phyloP scores from a whole-genome alignment of 2,113 vertebrate genomes.

The Phrynosoma blainvillii region DNA sequence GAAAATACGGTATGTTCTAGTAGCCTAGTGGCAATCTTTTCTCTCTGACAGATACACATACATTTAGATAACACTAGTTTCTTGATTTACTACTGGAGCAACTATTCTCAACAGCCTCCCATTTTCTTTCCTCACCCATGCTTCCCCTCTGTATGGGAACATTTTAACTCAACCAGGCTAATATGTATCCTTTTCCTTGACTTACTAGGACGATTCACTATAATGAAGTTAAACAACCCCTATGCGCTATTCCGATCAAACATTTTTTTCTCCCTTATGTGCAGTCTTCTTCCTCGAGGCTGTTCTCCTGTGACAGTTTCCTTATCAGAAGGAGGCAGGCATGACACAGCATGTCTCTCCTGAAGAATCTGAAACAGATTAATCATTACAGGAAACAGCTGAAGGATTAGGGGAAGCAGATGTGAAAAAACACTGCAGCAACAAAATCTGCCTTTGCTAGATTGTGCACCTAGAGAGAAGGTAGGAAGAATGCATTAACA shows the following conservation, averaged over 20 bases:
- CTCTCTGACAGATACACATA: too few species aligned
- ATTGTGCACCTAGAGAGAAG: background rate
- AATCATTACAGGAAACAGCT: constrained; percentile 27
- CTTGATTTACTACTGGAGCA: background rate
- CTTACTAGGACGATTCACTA: constrained; percentile 1
- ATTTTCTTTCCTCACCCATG: background rate
- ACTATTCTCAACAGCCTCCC: background rate
- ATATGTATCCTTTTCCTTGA: background rate
- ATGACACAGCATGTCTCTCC: constrained; percentile 12
- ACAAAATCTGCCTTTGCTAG: background rate
- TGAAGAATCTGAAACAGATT: constrained; percentile 16
- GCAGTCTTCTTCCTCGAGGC: constrained; percentile 15
- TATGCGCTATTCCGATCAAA: constrained; percentile 25
- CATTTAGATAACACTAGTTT: too few species aligned
- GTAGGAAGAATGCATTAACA: background rate
- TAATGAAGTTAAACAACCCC: constrained; percentile 1
- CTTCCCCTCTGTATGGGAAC: background rate
- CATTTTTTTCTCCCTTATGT: background rate
- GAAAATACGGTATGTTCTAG: too few species aligned
- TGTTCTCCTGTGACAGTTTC: constrained; percentile 24
- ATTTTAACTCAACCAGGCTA: background rate
- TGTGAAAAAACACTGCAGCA: background rate
- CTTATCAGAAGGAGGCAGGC: constrained; percentile 33
- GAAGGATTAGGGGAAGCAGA: constrained; percentile 1
- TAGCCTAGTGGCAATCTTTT: too few species aligned